Evolutionary conservation across 1,140 invertebrate species (phyloP).

Genomic region (Macrobrachium rosenbergii): DNA sequence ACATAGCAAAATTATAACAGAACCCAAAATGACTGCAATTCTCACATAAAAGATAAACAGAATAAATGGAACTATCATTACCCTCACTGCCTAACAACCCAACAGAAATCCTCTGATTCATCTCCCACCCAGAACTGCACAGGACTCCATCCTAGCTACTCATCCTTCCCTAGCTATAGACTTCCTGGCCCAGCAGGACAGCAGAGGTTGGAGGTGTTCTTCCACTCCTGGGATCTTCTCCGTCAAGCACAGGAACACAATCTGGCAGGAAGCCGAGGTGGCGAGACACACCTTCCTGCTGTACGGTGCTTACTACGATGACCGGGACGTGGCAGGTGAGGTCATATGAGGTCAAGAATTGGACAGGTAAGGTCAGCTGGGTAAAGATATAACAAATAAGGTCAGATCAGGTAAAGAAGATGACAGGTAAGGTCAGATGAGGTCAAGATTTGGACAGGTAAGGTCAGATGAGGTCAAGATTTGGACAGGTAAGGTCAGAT

Average conservation of each 20-base stretch:
- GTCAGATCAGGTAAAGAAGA: neutral
- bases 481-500: too few species aligned
- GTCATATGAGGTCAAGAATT: too few species aligned
- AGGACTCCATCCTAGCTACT: neutral
- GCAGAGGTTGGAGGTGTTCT: conserved; percentile 4
- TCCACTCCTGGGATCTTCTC: conserved; percentile 31
- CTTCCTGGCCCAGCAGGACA: conserved; percentile 41
- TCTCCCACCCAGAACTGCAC: neutral
- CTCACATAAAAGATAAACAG: neutral
- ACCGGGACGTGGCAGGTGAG: conserved; percentile 16
- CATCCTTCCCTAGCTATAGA: conserved; percentile 40
- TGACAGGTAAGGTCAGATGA: neutral
- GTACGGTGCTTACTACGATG: conserved; percentile 25
- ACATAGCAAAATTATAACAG: too few species aligned
- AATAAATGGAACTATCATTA: neutral
- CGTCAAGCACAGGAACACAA: conserved; percentile 26
- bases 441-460: neutral
- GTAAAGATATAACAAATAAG: neutral
- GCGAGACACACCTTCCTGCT: conserved; percentile 5
- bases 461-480: too few species aligned
- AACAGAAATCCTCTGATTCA: too few species aligned
- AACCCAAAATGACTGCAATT: neutral
- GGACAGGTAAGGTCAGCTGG: neutral
- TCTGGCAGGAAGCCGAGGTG: conserved; percentile 37
- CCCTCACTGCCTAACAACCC: neutral